phyloP scores from a whole-genome alignment of 2,888 invertebrate genomes.

The Limnephilus rhombicus region DNA sequence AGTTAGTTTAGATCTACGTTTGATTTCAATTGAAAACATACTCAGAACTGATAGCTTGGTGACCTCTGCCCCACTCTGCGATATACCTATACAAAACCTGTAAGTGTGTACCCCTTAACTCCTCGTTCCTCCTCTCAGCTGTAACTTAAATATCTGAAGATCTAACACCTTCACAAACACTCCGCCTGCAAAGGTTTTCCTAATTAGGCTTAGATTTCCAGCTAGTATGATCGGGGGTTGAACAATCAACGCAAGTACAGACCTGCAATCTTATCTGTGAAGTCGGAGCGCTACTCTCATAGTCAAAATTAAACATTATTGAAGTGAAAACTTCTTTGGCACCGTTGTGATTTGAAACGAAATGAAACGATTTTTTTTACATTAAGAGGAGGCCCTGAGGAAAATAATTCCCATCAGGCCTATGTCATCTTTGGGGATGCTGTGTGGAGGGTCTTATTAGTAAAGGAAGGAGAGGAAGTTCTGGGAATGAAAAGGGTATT shows the following conservation, averaged over 20 bases:
- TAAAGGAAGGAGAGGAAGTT: no score
- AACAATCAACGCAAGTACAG: background rate
- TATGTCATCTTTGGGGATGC: no score
- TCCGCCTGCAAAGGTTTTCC: background rate
- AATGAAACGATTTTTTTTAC: no score
- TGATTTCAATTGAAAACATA: no score
- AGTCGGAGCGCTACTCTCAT: background rate
- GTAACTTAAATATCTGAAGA: background rate
- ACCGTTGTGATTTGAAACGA: no score
- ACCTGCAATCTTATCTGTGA: background rate
- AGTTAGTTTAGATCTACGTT: no score
- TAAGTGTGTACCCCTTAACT: background rate
- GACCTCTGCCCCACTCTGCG: background rate
- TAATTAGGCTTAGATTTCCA: background rate
- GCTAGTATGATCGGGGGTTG: background rate
- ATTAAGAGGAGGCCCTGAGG: no score
- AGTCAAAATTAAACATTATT: no score
- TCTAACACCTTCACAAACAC: background rate
- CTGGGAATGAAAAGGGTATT: no score
- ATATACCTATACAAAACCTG: background rate
- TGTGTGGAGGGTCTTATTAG: no score
- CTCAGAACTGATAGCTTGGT: background rate
- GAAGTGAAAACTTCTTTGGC: no score
- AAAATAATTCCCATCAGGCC: no score
- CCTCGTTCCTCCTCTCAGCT: background rate